Base-by-base conservation (phyloP, 1,140 invertebrate species). In the Arion vulgaris region DNA sequence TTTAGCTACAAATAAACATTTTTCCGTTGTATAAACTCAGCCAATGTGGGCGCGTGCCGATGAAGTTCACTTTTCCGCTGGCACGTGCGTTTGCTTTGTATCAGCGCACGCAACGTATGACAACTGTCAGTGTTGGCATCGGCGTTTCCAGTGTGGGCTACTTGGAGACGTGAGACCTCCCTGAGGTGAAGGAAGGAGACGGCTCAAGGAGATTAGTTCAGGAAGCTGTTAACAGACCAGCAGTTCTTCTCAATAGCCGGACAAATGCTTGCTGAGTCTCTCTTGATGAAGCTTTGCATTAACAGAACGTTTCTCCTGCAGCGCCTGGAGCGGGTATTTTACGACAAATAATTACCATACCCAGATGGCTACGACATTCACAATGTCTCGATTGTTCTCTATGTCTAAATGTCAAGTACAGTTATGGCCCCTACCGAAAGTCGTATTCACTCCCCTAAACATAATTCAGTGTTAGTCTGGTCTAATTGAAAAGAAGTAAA, bases 261-360 rank as follows among this genome's bases (percentile, higher is more conserved):
- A 51, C 73, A 75, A 75, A 75, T 45, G 51, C 76, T 57, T 66
- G 15, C 34, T 66, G 45, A 78, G 53, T 7, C 53, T 23, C 39
- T 62, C 76, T 78, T 28, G 17, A 68, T 28, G 66, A 5, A 78
- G 76, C 76, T 78, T 78, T 78, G 76, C 57, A 78, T 78, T 78
- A 78, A 68, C 76, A 38, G 51, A 36, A 1, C 57, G 28, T 7
- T 49, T 39, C 38, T 68, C 62, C 57, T n/a, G 53, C 62, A 7
- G 62, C 32, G 75, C 76, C 76, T n/a, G 76, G 32, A 78, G 76
- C 76, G 76, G 76, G 76, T 78, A 78, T 62, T 78, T 78, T 32
- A 38, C 49, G 53, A 13, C 17, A 34, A 66, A 68, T 78, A 78
- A 78, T 78, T 78, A 68, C 38, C 57, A 78, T 28, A 62, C 32